Conservation (phyloP, 2,113 vertebrate species). For the Erinaceus europaeus region DNA sequence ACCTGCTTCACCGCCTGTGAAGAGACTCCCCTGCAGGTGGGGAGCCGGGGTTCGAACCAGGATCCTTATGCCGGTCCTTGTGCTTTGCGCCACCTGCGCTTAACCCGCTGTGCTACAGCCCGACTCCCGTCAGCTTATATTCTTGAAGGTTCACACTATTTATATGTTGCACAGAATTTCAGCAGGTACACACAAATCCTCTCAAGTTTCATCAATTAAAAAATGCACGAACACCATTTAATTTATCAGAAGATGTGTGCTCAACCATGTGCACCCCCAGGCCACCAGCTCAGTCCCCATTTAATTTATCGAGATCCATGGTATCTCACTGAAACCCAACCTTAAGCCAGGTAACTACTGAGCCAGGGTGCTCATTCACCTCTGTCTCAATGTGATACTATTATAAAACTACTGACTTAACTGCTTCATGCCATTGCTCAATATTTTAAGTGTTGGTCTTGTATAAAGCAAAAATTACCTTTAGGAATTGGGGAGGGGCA, state of each 20-base stretch:
- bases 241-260: too few relatives aligned
- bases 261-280: too few relatives aligned
- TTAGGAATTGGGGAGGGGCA: not conserved
- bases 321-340: not conserved
- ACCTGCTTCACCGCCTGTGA: too few relatives aligned
- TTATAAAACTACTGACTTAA: not conserved
- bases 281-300: too few relatives aligned
- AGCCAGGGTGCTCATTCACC: not conserved
- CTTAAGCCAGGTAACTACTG: not conserved
- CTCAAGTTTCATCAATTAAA: slow-evolving; percentile 16
- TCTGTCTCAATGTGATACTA: not conserved
- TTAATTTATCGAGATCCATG: not conserved
- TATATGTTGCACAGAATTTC: slow-evolving; percentile 10
- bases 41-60: too few relatives aligned
- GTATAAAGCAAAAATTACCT: not conserved
- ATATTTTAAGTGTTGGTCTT: not conserved
- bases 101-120: too few relatives aligned
- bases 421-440: not conserved
- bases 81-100: too few relatives aligned
- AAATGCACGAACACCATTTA: not conserved
- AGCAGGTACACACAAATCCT: not conserved
- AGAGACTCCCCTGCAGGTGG: too few relatives aligned
- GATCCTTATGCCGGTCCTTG: too few relatives aligned
- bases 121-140: slow-evolving; percentile 48
- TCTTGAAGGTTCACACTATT: not conserved